phyloP scores from a whole-genome alignment of 2,797 vertebrate species.

The Pipistrellus pygmaeus region DNA sequence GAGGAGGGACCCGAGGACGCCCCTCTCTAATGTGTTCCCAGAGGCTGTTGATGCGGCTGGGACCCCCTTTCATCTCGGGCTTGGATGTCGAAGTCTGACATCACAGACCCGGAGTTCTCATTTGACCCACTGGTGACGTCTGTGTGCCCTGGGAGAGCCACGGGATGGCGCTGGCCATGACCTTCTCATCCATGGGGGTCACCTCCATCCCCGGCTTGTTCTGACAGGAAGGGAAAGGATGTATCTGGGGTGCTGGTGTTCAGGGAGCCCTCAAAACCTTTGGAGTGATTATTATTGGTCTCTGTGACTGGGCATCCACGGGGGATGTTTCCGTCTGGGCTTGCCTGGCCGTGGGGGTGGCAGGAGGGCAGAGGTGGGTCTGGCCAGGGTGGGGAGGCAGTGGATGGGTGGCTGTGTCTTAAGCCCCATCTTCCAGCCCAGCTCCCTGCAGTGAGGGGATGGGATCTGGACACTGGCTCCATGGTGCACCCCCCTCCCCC shows the following conservation, averaged over 20 bases:
- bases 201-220: not conserved
- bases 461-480: not conserved
- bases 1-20: accelerated
- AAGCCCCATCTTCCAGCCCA: not conserved
- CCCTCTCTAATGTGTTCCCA: not conserved
- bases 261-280: not conserved
- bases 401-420: not conserved
- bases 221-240: not conserved
- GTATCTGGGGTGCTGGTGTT: not conserved
- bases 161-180: not conserved
- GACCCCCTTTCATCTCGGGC: no score
- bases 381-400: not conserved
- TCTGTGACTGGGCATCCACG: not conserved
- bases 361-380: not conserved
- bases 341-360: not conserved
- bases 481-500: accelerated
- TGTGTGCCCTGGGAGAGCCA: not conserved
- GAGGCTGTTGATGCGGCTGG: not conserved
- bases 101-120: not conserved
- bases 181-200: not conserved
- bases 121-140: not conserved
- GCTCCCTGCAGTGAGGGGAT: not conserved
- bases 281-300: not conserved
- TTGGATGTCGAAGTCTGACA: not conserved
- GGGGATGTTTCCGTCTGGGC: not conserved